Base-by-base conservation (phyloP, 2,888 invertebrate species). In the Acleris sparsana region DNA sequence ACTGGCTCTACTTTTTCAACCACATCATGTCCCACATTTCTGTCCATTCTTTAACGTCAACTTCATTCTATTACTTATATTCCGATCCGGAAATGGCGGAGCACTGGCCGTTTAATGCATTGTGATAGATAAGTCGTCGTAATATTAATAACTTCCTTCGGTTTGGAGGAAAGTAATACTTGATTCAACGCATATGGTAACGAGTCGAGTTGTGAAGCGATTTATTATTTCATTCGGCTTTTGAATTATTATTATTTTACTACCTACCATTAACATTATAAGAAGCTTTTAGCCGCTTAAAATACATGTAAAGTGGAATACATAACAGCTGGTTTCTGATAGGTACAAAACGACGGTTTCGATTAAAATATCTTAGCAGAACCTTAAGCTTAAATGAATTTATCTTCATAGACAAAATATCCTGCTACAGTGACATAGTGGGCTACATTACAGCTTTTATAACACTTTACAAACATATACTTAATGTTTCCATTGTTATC, bases 91-190 rank as follows among this genome's bases (percentile, higher is more conserved):
- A 86, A 85, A 80, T 69, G 73, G 69, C 29, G 51, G 88, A 85
- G 86, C 86, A 84, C 67, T 80, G 89, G 66, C 79, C 88, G 79
- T 70, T 76, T 81, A 80, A 86, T 84, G 80, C 80, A 84, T 85
- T 84, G 80, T 82, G 60, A 79, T 80, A 80, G 82, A 77, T 80
- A 78, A 79, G 75, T 61, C 71, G 78, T 73, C 67, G 68, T 51
- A 69, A 71, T 70, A 65, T 62, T 59, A 67, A 63, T 62, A 58
- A 46, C 63, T 59, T 62, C 67, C 63, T 63, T 46, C 65, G 51
- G 55, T 65, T 62, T 62, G 57, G 39, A 56, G 60, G 65, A 61
- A 61, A 63, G 52, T 63, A 59, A 52, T 53, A 22, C 43, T 44
- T 51, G 46, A 53, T 48, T 25, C 17, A 9, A 18, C 53, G 49